These are phyloP conservation scores for Pseudococcus longispinus DNA, from an alignment of 2,888 invertebrate species.

Conservation along the genomic window DNA sequence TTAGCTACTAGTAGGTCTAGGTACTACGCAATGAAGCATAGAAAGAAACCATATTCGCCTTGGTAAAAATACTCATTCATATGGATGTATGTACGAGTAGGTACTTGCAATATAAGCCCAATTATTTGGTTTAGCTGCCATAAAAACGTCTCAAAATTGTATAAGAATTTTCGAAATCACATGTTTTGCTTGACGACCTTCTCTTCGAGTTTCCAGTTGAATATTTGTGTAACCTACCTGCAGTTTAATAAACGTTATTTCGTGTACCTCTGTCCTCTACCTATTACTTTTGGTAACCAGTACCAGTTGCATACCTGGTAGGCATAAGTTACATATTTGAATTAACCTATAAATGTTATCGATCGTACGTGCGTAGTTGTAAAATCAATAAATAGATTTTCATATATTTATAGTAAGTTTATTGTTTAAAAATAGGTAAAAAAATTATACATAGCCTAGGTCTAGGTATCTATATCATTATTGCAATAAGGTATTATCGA, in stretches of 20 bases:
- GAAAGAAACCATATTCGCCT: background rate
- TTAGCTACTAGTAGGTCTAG: too few relatives aligned
- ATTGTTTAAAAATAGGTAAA: background rate
- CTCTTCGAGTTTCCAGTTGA: background rate
- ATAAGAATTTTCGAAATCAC: conserved; percentile 11
- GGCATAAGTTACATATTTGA: background rate
- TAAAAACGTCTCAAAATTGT: background rate
- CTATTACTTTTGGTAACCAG: background rate
- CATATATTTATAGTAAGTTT: background rate
- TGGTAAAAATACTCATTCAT: background rate
- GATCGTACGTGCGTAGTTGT: background rate
- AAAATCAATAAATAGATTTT: background rate
- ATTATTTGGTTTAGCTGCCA: background rate
- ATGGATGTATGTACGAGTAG: too few relatives aligned
- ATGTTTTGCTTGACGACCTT: background rate
- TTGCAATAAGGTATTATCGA: background rate
- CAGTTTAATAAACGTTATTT: background rate
- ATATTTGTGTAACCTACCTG: background rate
- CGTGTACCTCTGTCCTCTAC: background rate
- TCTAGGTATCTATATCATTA: too few relatives aligned
- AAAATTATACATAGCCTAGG: background rate
- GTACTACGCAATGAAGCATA: background rate
- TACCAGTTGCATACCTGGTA: conserved; percentile 1
- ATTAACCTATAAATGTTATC: background rate
- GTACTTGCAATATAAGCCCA: background rate